A percentile compares a stretch with the other conserved stretches of the same genome.
Conservation (phyloP, 2,113 vertebrate genomes). For the Recurvirostra avosetta region DNA sequence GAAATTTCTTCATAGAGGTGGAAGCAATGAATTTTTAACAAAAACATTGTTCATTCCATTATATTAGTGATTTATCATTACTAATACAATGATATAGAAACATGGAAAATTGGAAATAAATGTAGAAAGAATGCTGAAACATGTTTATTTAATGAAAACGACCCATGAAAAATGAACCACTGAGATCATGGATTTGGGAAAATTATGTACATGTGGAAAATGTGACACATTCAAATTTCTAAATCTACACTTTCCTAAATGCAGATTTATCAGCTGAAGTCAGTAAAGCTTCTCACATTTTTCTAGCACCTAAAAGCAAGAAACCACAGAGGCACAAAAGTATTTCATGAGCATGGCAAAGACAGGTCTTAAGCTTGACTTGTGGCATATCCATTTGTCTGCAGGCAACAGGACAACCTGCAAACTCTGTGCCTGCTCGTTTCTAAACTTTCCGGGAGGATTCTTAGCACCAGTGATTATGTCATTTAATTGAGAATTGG, state of each 20-base stretch:
- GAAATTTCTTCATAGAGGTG: neutral
- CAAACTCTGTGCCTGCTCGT: neutral
- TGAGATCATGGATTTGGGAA: neutral
- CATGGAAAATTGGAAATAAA: neutral
- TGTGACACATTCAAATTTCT: neutral
- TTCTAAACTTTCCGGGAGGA: neutral
- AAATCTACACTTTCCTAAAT: conserved; percentile 5
- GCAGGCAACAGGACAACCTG: neutral
- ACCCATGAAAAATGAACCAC: neutral
- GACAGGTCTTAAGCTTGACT: neutral
- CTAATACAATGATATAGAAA: neutral
- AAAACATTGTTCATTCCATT: neutral
- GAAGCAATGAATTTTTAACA: conserved; percentile 45
- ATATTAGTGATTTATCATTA: neutral
- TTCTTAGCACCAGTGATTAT: neutral
- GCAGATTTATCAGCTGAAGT: neutral
- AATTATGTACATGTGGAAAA: neutral
- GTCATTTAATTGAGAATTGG: neutral
- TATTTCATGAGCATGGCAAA: neutral
- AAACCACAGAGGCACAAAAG: neutral
- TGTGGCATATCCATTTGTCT: neutral
- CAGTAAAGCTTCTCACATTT: neutral
- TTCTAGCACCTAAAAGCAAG: neutral
- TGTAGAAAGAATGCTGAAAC: neutral
- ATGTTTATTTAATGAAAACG: neutral